These are phyloP conservation scores for Rhinophrynus dorsalis DNA, from an alignment of 2,797 vertebrate genomes.

Conservation along the genomic window DNA sequence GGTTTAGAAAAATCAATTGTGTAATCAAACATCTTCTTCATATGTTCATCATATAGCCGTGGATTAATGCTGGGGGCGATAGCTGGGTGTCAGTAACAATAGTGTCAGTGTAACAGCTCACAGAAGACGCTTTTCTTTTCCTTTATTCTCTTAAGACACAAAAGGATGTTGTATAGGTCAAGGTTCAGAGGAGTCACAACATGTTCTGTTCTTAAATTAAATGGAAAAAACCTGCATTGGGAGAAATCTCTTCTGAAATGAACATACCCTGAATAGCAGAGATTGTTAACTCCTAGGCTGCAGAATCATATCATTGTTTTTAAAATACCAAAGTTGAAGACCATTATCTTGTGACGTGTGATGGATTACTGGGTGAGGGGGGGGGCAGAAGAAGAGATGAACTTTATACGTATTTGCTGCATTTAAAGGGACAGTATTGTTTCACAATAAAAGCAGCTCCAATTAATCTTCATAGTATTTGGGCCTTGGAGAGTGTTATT, in stretches of 20 bases:
- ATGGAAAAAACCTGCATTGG: background rate
- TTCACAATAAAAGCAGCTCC: no score
- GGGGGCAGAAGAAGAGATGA: no score
- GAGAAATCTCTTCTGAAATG: background rate
- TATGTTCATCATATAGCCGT: background rate
- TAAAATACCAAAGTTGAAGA: no score
- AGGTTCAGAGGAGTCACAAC: conserved; percentile 26
- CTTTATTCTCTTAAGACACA: conserved; percentile 24
- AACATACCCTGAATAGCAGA: background rate
- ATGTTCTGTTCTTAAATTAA: conserved; percentile 8
- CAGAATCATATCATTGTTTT: background rate
- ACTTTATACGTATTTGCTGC: no score
- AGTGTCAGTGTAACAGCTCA: conserved; percentile 8
- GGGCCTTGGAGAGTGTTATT: no score
- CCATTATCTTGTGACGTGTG: no score
- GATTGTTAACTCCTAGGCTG: conserved; percentile 1
- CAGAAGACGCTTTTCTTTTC: conserved; percentile 26
- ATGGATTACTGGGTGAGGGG: no score
- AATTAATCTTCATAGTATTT: no score
- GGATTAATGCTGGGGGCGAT: conserved; percentile 4
- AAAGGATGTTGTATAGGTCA: conserved; percentile 36
- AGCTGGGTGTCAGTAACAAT: conserved; percentile 30
- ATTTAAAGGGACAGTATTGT: no score
- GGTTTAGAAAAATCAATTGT: background rate
- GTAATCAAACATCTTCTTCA: background rate